Conservation (phyloP, 2,113 vertebrate species). For the Siphamia tubifer region DNA sequence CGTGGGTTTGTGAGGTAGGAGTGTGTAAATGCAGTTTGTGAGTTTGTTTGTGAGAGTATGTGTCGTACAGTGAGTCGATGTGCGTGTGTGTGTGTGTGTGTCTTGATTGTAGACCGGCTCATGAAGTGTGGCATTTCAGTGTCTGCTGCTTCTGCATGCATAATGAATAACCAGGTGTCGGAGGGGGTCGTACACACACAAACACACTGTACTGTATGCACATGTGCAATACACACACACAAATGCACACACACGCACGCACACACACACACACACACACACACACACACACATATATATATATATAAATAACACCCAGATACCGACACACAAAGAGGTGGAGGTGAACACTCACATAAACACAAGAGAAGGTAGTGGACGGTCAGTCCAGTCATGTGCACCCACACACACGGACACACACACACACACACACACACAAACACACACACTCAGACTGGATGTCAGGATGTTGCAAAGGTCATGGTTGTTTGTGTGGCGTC, state of each 20-base stretch:
- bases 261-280: too few relatives aligned
- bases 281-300: constrained; percentile 30
- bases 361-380: constrained; percentile 15
- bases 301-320: constrained; percentile 21
- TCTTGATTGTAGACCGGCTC: constrained; percentile 61
- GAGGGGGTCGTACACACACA: constrained; percentile 62
- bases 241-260: too few relatives aligned
- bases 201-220: constrained; percentile 3
- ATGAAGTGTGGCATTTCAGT: constrained; percentile 83
- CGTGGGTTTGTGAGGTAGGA: constrained; percentile 14
- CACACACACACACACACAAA: constrained; percentile 7
- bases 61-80: not conserved
- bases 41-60: not conserved
- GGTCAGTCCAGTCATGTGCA: constrained; percentile 22
- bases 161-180: constrained; percentile 83
- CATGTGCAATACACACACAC: not conserved
- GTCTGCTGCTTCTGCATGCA: constrained; percentile 80
- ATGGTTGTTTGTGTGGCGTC: constrained; percentile 80
- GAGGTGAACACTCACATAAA: constrained; percentile 25
- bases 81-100: constrained; percentile 33
- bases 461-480: constrained; percentile 78
- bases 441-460: constrained; percentile 17
- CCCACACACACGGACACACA: not conserved
- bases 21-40: not conserved
- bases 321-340: not conserved